Evolutionary conservation across 1,140 invertebrate species (phyloP).

Genomic region (Macrostomum lignano): DNA sequence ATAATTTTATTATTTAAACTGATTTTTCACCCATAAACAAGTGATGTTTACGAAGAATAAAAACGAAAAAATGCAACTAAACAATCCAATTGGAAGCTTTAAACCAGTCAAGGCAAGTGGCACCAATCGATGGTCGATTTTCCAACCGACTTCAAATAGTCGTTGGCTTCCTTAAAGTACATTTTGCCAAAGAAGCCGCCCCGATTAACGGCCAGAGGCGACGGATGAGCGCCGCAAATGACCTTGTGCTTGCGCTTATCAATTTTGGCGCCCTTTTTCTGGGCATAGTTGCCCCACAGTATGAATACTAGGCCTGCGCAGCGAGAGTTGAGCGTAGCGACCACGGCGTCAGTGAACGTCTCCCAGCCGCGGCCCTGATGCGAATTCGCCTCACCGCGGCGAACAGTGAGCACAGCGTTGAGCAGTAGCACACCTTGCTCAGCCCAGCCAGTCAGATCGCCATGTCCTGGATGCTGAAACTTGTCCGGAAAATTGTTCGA

Average conservation of each 20-base stretch:
- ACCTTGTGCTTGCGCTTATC: slow-evolving; percentile 35
- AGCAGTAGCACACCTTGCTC: slow-evolving; percentile 39
- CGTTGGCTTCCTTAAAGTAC: slow-evolving; percentile 39
- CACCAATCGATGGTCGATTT: slow-evolving; percentile 37
- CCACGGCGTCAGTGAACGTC: slow-evolving; percentile 37
- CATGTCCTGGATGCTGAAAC: slow-evolving; percentile 35
- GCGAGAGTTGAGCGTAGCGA: slow-evolving; percentile 15
- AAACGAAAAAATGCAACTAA: too few species aligned
- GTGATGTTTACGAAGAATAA: too few species aligned
- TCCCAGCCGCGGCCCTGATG: slow-evolving; percentile 39
- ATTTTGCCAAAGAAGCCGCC: slow-evolving; percentile 39
- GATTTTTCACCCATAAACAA: too few species aligned
- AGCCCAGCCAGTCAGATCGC: slow-evolving; percentile 37
- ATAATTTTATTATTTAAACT: too few species aligned
- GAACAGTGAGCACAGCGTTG: slow-evolving; percentile 39
- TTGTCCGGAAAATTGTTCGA: slow-evolving; percentile 30
- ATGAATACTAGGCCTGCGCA: slow-evolving; percentile 34
- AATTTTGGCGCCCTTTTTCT: slow-evolving; percentile 36
- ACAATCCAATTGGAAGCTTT: too few species aligned
- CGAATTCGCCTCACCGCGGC: slow-evolving; percentile 34
- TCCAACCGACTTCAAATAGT: slow-evolving; percentile 28
- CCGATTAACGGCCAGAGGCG: slow-evolving; percentile 36
- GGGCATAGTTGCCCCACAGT: slow-evolving; percentile 39
- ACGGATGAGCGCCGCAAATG: slow-evolving; percentile 36
- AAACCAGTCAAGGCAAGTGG: too few species aligned